A percentile compares a stretch with the other conserved stretches of the same genome.
These are phyloP conservation scores for Butorides virescens DNA, from an alignment of 2,113 vertebrate species.

Conservation along the genomic window DNA sequence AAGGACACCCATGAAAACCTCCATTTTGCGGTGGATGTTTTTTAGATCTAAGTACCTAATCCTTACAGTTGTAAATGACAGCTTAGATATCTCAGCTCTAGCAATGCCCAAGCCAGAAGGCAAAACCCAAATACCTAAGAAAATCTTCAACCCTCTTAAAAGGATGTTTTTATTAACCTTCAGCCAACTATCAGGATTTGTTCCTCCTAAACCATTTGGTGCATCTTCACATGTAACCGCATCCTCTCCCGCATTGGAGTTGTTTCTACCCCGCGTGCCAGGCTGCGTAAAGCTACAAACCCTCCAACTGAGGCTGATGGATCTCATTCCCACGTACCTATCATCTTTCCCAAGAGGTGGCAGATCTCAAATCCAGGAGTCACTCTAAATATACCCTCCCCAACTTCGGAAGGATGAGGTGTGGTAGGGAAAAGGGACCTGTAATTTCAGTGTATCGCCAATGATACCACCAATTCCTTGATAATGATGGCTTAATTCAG, in stretches of 20 bases:
- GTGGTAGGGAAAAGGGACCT: background rate
- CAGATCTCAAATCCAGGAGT: background rate
- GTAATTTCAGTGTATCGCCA: fast-evolving
- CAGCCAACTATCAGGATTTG: background rate
- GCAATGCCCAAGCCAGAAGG: background rate
- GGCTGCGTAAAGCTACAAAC: background rate
- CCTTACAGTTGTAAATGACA: background rate
- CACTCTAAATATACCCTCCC: background rate
- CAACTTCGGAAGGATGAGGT: background rate
- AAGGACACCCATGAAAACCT: background rate
- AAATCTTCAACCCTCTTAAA: background rate
- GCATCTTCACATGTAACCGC: background rate
- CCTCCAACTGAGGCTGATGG: background rate
- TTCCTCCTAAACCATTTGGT: background rate
- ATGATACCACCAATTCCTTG: no score
- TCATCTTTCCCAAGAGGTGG: background rate
- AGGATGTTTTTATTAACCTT: fast-evolving
- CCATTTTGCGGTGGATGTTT: background rate
- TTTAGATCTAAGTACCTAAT: background rate
- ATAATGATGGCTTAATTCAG: background rate
- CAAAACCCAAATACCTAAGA: background rate
- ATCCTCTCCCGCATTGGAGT: background rate
- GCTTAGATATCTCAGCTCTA: background rate
- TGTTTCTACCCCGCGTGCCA: background rate
- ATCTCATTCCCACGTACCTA: background rate